Percentiles rank a stretch among this genome's conserved stretches.
Conservation (phyloP, 2,888 invertebrate genomes). For the Charanyca ferruginea region DNA sequence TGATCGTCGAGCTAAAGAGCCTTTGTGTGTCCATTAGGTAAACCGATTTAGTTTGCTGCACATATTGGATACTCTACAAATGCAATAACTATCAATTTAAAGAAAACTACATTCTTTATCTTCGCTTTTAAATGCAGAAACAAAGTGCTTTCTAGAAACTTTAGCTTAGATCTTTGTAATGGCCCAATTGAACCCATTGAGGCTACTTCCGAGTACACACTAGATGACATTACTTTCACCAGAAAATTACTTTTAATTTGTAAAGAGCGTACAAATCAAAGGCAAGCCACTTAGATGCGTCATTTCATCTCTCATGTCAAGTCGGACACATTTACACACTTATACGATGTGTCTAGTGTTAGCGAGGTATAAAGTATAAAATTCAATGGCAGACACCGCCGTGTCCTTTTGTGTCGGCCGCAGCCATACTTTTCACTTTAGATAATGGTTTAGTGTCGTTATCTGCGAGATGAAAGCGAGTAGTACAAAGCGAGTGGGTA, state of each 20-base stretch:
- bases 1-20: too few species aligned
- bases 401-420: conserved; percentile 56
- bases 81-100: conserved; percentile 2
- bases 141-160: conserved; percentile 13
- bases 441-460: conserved; percentile 75
- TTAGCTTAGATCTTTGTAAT: conserved; percentile 8
- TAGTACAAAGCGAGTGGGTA: conserved; percentile 88
- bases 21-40: too few species aligned
- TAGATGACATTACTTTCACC: conserved; percentile 29
- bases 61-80: neutral
- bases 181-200: conserved; percentile 1
- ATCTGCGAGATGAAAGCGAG: conserved; percentile 80
- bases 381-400: conserved; percentile 60
- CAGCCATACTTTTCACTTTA: conserved; percentile 74
- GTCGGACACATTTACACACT: conserved; percentile 35
- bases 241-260: conserved; percentile 38
- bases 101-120: neutral
- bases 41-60: neutral
- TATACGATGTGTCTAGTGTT: conserved; percentile 36
- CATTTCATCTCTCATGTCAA: conserved; percentile 18
- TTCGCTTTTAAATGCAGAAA: neutral
- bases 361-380: conserved; percentile 55
- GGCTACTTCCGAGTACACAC: conserved; percentile 23
- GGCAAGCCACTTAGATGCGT: conserved; percentile 47
- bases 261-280: conserved; percentile 48